These are phyloP conservation scores for Adelognathus sp. DNA, from an alignment of 2,888 invertebrate genomes.

Conservation along the genomic window DNA sequence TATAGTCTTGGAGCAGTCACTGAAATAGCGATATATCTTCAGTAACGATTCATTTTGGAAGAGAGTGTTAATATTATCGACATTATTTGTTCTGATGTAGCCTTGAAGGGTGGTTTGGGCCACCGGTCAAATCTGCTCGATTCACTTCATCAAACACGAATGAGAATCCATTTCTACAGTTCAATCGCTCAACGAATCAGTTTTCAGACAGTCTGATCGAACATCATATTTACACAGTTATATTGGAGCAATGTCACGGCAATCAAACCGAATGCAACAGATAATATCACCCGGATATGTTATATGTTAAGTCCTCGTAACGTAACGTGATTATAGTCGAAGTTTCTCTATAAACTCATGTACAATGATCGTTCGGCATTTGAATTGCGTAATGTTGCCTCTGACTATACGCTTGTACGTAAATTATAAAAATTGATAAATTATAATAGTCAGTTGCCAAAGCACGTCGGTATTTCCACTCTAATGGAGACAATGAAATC, in stretches of 20 bases:
- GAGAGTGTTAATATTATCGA: neutral
- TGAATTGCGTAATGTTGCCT: constrained; percentile 2
- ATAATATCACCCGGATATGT: no score
- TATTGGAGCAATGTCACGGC: no score
- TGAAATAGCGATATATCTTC: neutral
- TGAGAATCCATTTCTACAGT: no score
- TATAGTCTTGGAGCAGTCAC: neutral
- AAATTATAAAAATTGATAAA: neutral
- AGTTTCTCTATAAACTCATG: neutral
- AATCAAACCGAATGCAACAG: no score
- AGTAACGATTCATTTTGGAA: neutral
- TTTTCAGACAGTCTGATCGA: no score
- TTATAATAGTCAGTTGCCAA: neutral
- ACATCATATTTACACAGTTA: no score
- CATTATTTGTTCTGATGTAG: no score
- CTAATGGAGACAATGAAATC: neutral
- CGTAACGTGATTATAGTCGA: neutral
- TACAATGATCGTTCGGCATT: constrained; percentile 12
- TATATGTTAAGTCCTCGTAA: neutral
- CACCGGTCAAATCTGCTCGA: no score
- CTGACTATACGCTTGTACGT: neutral
- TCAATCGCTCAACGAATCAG: no score
- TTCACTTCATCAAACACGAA: no score
- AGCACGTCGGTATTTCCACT: neutral
- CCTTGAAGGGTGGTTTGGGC: no score